Conservation (phyloP, 2,113 vertebrate species). For the Seriola aureovittata region DNA sequence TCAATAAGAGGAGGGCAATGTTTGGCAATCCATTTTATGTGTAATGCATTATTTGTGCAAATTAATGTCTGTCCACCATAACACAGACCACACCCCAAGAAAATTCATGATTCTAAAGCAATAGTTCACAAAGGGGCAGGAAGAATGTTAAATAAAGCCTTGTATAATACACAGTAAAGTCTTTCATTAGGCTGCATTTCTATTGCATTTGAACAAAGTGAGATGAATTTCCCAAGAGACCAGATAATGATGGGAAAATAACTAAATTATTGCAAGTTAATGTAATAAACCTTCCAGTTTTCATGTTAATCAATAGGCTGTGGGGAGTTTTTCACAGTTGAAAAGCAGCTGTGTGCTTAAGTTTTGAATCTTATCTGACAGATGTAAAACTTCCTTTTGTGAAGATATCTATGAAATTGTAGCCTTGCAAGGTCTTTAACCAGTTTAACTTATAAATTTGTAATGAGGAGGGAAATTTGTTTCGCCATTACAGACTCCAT, state of each 20-base stretch:
- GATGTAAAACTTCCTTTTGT: not conserved
- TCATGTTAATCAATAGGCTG: constrained; percentile 12
- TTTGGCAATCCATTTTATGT: constrained; percentile 4
- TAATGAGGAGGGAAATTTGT: constrained; percentile 31
- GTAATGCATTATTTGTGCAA: not conserved
- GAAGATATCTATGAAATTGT: not conserved
- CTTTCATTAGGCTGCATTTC: not conserved
- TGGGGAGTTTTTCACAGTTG: not conserved
- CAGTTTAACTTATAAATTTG: constrained; percentile 20
- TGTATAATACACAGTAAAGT: not conserved
- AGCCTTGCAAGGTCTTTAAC: constrained; percentile 16
- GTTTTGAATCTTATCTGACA: constrained; percentile 6
- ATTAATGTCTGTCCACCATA: not conserved
- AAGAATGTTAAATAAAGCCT: not conserved
- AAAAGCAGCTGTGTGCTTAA: not conserved
- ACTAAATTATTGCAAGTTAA: constrained; percentile 2
- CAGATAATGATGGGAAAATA: not conserved
- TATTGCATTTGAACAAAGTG: not conserved
- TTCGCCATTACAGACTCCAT: constrained; percentile 27
- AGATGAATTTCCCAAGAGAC: constrained; percentile 12
- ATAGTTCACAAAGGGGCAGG: not conserved
- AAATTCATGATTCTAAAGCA: not conserved
- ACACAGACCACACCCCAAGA: not conserved
- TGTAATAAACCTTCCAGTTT: constrained; percentile 1
- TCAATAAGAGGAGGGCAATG: not conserved